Percentiles rank a stretch among this genome's conserved stretches.
Evolutionary conservation across 2,113 vertebrate genomes (phyloP).

Genomic region (Festucalex cinctus): DNA sequence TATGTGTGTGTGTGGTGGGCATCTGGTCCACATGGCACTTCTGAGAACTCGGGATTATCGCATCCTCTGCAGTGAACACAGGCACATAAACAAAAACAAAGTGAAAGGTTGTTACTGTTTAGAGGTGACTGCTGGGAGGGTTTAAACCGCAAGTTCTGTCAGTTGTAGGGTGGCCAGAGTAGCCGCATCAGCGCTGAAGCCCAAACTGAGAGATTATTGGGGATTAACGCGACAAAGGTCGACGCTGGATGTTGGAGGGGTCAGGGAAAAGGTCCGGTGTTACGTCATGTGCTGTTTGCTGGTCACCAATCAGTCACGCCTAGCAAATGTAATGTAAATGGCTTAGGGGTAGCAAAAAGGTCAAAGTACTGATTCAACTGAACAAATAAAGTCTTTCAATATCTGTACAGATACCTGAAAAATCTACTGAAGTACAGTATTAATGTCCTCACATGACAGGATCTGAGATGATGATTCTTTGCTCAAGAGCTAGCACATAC

Average conservation of each 20-base stretch:
- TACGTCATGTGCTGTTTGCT: constrained; percentile 50
- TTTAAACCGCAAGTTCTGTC: constrained; percentile 23
- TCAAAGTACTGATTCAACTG: too few species aligned
- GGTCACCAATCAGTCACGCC: constrained; percentile 1
- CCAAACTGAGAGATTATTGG: constrained; percentile 58
- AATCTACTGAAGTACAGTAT: too few species aligned
- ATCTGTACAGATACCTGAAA: too few species aligned
- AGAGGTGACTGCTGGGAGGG: constrained; percentile 19
- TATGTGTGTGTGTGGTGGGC: too few species aligned
- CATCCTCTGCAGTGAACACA: constrained; percentile 9
- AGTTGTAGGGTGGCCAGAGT: constrained; percentile 10
- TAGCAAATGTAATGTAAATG: background rate
- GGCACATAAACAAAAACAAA: constrained; percentile 6
- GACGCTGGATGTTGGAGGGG: constrained; percentile 52
- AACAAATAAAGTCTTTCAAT: too few species aligned
- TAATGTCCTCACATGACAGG: too few species aligned
- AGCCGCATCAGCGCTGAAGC: constrained; percentile 26
- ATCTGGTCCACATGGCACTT: constrained; percentile 4
- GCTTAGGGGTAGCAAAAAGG: background rate
- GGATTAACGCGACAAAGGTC: constrained; percentile 65
- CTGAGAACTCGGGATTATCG: constrained; percentile 47
- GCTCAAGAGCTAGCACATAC: too few species aligned
- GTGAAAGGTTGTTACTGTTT: background rate
- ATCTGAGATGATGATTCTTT: too few species aligned
- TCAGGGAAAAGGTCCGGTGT: constrained; percentile 46